Evolutionary conservation across 2,113 vertebrate species (phyloP).

Genomic region (Bufo gargarizans): DNA sequence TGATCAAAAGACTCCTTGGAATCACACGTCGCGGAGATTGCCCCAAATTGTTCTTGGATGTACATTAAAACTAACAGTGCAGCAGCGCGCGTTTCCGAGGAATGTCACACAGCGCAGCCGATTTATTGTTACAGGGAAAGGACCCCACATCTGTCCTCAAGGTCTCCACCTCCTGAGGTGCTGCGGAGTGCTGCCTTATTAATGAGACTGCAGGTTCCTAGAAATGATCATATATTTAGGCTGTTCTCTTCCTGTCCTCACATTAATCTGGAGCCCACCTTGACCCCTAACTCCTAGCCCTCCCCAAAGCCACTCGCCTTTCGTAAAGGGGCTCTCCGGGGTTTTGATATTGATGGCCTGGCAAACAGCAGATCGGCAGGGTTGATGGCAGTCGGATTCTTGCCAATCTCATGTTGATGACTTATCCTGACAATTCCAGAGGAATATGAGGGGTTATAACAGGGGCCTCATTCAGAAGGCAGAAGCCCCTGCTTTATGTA

Average conservation of each 20-base stretch:
- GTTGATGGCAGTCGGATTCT: too few species aligned
- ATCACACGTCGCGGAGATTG: conserved; percentile 53
- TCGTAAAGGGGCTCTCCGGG: too few species aligned
- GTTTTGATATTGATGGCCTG: too few species aligned
- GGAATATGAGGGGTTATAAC: too few species aligned
- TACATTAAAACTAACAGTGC: conserved; percentile 50
- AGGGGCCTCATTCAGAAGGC: too few species aligned
- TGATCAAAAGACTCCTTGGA: conserved; percentile 55
- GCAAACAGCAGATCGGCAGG: too few species aligned
- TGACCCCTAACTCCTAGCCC: too few species aligned
- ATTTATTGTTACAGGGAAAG: conserved; percentile 48
- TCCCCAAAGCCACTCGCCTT: too few species aligned
- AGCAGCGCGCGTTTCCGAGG: conserved; percentile 28
- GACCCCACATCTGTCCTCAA: conserved; percentile 48
- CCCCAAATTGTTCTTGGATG: conserved; percentile 57
- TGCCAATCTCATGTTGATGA: too few species aligned
- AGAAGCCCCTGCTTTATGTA: too few species aligned
- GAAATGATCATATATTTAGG: neutral
- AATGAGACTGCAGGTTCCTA: neutral
- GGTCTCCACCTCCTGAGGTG: conserved; percentile 4
- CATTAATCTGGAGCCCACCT: too few species aligned
- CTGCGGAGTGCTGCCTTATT: neutral
- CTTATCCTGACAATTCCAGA: too few species aligned
- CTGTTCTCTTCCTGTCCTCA: neutral
- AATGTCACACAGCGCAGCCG: conserved; percentile 33